Conservation (phyloP, 2,888 invertebrate genomes). For the Hetaerina titia region DNA sequence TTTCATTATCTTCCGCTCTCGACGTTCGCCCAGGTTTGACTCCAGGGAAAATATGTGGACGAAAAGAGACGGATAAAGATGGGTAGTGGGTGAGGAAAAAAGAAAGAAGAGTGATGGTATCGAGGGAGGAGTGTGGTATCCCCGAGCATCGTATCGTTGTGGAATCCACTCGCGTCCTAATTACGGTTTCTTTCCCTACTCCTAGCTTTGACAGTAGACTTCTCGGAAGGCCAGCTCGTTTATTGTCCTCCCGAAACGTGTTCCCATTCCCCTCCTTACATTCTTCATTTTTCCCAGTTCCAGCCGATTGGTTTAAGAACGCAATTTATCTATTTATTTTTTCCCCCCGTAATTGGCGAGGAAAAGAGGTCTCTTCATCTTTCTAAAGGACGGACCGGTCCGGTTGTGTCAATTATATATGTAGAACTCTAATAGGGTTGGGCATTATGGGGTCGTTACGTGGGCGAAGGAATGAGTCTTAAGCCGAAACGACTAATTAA, state of each 20-base stretch:
- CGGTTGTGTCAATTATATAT: conserved; percentile 32
- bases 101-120: background rate
- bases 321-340: background rate
- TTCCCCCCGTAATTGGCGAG: background rate
- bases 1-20: background rate
- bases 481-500: conserved; percentile 41
- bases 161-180: conserved; percentile 12
- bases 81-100: background rate
- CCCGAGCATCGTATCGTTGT: background rate
- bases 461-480: conserved; percentile 37
- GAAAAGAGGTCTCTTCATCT: background rate
- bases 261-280: background rate
- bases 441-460: background rate
- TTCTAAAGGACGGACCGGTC: background rate
- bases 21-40: background rate
- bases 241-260: background rate
- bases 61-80: background rate
- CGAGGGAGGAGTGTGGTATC: background rate
- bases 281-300: background rate
- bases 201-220: background rate
- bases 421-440: conserved; percentile 5
- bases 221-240: conserved; percentile 8
- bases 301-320: background rate
- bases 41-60: background rate
- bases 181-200: background rate